Conservation (phyloP, 2,113 vertebrate genomes). For the Micromys minutus region DNA sequence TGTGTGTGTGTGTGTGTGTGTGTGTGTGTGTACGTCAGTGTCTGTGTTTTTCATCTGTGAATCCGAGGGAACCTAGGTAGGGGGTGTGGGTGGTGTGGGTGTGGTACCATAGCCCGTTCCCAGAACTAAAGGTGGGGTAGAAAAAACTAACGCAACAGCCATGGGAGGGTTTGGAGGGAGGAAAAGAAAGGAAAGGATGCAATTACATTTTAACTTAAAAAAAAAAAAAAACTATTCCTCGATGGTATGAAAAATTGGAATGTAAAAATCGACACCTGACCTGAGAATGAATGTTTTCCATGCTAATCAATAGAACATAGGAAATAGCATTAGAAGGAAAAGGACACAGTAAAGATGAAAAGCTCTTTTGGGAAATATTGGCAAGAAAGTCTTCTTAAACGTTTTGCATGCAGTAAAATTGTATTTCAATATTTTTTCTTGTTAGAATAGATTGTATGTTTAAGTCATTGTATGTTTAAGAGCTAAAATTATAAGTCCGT, state of each 20-base stretch:
- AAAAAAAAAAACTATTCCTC: neutral
- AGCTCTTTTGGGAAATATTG: conserved; percentile 13
- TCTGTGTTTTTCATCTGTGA: too few species aligned
- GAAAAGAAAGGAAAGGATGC: too few species aligned
- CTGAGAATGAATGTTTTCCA: conserved; percentile 33
- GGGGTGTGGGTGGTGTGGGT: too few species aligned
- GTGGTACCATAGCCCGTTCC: too few species aligned
- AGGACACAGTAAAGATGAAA: neutral
- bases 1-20: too few species aligned
- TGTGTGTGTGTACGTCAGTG: too few species aligned
- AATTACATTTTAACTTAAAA: neutral
- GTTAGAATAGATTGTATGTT: neutral
- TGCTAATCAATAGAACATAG: neutral
- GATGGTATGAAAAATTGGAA: conserved; percentile 11
- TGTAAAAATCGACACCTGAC: neutral
- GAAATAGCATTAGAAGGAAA: neutral
- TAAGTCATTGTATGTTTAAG: conserved; percentile 14
- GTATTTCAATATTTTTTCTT: neutral
- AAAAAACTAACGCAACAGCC: too few species aligned
- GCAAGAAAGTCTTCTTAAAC: neutral
- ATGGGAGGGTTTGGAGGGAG: too few species aligned
- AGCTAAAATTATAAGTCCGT: neutral
- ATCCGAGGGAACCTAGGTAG: too few species aligned
- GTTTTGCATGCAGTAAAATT: neutral
- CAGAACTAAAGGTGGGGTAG: too few species aligned